Evolutionary conservation across 2,113 vertebrate genomes (phyloP), one percentile per base, ranked within the genome.

Genomic region (Oncorhynchus tshawytscha): DNA sequence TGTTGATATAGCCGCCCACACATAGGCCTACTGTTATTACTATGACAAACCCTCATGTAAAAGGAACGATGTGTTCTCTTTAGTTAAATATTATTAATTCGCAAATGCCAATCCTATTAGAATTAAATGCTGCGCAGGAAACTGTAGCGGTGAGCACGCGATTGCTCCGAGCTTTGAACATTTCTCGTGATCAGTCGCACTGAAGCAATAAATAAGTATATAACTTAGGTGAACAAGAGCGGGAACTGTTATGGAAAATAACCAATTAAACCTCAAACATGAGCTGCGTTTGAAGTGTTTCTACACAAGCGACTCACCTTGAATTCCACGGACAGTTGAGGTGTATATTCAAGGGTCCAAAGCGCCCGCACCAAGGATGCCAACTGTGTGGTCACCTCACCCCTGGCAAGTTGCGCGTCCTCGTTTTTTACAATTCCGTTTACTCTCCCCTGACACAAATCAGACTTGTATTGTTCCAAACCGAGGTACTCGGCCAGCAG

Each of bases 271-370:
- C 66, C 20, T 34, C 16, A 13, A 76, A 75, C 1, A 45, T 16
- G 11, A 51, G 12, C 2, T 51, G 15, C 1, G 15, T 39, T 39
- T 39, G 7, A 39, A 39, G 39, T 16, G 15, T 51, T 18, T 54
- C 16, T 18, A 54, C 5, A 54, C 51, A 27, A 31, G 11, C 31
- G 1, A 70, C 92, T 90, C 92, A 98, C 97, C 96, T 98, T 98
- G 89, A 98, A 98, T 74, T 97, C 95, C 0, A 94, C 95, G 0
- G 97, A 98, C 81, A 98, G 94, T 87, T 95, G 95, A 67, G 97
- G 96, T 18, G 94, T 97, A 91, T 98, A 98, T 76, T 97, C 94
- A 75, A 94, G 93, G 0, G 95, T 98, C 97, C 97, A 98, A 77
- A 98, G 95, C 73, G 91, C 96, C 71, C 96, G 93, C n/a, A 98